Evolutionary conservation across 2,888 invertebrate species (phyloP).

Genomic region (Leptinotarsa peninsularis): DNA sequence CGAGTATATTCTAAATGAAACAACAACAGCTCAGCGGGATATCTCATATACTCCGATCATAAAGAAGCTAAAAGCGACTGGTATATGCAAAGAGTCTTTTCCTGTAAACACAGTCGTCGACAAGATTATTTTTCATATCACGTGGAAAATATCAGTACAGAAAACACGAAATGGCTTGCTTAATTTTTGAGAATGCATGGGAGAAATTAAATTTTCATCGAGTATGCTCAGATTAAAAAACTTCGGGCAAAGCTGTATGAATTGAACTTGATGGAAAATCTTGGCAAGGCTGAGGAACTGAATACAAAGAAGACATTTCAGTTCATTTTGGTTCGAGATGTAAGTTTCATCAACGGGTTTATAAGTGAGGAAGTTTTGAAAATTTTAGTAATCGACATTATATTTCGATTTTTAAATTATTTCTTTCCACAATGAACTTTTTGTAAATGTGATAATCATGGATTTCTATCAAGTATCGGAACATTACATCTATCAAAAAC

Average conservation of each 20-base stretch:
- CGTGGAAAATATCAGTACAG: conserved; percentile 36
- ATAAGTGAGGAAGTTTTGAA: too few species aligned
- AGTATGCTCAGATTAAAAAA: neutral
- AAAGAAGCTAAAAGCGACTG: conserved; percentile 3
- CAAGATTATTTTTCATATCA: conserved; percentile 28
- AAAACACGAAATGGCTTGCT: conserved; percentile 25
- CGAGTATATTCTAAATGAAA: neutral
- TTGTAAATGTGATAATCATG: too few species aligned
- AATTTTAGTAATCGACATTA: too few species aligned
- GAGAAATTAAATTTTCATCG: conserved; percentile 4
- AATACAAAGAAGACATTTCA: too few species aligned
- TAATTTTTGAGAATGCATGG: neutral
- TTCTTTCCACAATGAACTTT: too few species aligned
- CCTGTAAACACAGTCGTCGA: conserved; percentile 36
- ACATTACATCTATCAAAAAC: too few species aligned
- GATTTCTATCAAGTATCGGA: too few species aligned
- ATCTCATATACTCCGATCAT: conserved; percentile 16
- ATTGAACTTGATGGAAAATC: too few species aligned
- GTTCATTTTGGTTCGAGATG: too few species aligned
- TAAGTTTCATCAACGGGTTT: too few species aligned
- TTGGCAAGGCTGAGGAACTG: neutral
- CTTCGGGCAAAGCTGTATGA: too few species aligned
- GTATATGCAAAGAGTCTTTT: conserved; percentile 39
- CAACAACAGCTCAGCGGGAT: conserved; percentile 7
- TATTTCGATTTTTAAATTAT: too few species aligned